Percentiles rank a stretch among this genome's conserved stretches.
phyloP scores from a whole-genome alignment of 2,888 invertebrate species.

The Xestia c-nigrum region DNA sequence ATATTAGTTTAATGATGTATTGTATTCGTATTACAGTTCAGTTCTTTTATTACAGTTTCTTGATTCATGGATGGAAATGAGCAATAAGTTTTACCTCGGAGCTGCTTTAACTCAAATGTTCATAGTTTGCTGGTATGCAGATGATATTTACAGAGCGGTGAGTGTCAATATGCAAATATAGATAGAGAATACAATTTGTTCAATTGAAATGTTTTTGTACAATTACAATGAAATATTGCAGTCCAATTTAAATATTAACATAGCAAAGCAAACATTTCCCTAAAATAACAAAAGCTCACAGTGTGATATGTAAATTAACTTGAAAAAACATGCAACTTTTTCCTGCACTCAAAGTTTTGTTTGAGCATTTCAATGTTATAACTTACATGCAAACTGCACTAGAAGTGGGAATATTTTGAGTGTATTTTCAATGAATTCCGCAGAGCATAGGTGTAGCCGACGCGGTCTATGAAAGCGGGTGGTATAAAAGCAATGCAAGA shows the following conservation, averaged over 20 bases:
- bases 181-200: not conserved
- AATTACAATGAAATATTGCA: conserved; percentile 3
- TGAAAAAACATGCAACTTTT: conserved; percentile 33
- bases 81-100: conserved; percentile 83
- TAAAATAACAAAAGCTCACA: conserved; percentile 31
- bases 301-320: conserved; percentile 40
- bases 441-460: conserved; percentile 82
- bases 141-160: conserved; percentile 83
- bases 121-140: conserved; percentile 85
- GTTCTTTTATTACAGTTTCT: conserved; percentile 74
- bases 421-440: conserved; percentile 49
- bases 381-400: conserved; percentile 28
- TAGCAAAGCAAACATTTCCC: conserved; percentile 19
- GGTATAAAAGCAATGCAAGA: conserved; percentile 78
- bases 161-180: conserved; percentile 51
- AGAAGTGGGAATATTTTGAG: conserved; percentile 27
- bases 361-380: conserved; percentile 37
- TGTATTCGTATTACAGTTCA: not conserved
- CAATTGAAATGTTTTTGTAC: conserved; percentile 9
- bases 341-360: conserved; percentile 35
- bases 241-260: conserved; percentile 19
- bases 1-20: not conserved
- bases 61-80: conserved; percentile 82
- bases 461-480: conserved; percentile 82
- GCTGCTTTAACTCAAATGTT: conserved; percentile 83